Evolutionary conservation across 2,888 invertebrate genomes (phyloP).

Genomic region (Brachypalpus laphriformis): DNA sequence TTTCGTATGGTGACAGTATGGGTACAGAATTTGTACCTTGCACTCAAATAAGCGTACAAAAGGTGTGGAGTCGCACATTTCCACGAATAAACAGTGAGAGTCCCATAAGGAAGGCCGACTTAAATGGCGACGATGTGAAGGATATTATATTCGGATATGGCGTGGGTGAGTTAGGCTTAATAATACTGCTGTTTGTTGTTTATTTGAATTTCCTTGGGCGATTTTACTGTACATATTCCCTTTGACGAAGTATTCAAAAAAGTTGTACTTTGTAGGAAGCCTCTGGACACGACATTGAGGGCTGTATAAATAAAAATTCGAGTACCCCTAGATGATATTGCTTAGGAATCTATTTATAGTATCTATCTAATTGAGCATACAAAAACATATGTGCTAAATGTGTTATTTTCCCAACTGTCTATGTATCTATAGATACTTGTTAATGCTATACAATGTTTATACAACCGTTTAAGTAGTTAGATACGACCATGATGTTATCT

Average conservation of each 20-base stretch:
- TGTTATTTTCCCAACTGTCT: too few relatives aligned
- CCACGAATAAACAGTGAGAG: conserved; percentile 90
- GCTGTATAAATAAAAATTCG: too few relatives aligned
- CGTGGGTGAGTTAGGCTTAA: conserved; percentile 86
- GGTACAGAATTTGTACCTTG: conserved; percentile 81
- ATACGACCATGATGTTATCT: too few relatives aligned
- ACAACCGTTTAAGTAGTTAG: too few relatives aligned
- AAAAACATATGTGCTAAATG: too few relatives aligned
- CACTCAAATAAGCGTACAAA: conserved; percentile 81
- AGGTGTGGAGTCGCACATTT: conserved; percentile 87
- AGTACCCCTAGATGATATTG: too few relatives aligned
- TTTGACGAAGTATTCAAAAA: not conserved
- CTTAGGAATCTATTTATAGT: too few relatives aligned
- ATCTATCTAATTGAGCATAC: too few relatives aligned
- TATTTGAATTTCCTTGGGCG: not conserved
- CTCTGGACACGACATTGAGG: too few relatives aligned
- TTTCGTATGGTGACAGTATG: conserved; percentile 77
- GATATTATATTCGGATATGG: conserved; percentile 91
- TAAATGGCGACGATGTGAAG: conserved; percentile 88
- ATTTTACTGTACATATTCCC: not conserved
- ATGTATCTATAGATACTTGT: too few relatives aligned
- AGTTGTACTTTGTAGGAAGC: not conserved
- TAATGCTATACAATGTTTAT: too few relatives aligned
- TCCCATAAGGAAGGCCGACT: conserved; percentile 87
- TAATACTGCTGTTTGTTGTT: not conserved